phyloP scores from a whole-genome alignment of 2,797 vertebrate species.

The Oryzias dopingdopingensis region DNA sequence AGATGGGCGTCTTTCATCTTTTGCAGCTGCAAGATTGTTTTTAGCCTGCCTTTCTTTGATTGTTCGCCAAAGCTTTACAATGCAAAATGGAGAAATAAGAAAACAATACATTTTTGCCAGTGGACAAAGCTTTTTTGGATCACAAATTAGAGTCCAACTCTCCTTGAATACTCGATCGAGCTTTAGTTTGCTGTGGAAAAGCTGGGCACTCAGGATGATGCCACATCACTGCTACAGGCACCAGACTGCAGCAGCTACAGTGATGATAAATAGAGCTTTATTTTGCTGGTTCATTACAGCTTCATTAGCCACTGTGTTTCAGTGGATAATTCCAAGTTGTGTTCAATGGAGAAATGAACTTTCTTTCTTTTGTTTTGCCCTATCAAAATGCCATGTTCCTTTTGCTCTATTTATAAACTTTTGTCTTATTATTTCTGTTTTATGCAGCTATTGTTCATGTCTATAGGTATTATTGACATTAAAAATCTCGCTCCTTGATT shows the following conservation, averaged over 20 bases:
- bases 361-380: slow-evolving; percentile 15
- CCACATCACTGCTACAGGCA: slow-evolving; percentile 36
- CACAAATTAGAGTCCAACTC: slow-evolving; percentile 39
- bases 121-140: slow-evolving; percentile 19
- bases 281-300: slow-evolving; percentile 43
- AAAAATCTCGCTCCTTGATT: neutral
- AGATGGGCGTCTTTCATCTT: neutral
- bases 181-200: slow-evolving; percentile 20
- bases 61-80: slow-evolving; percentile 25
- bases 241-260: slow-evolving; percentile 23
- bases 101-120: slow-evolving; percentile 14
- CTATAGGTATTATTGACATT: slow-evolving; percentile 2
- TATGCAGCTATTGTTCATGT: slow-evolving; percentile 16
- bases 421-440: slow-evolving; percentile 40
- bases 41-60: slow-evolving; percentile 2
- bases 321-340: slow-evolving; percentile 34
- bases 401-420: slow-evolving; percentile 23
- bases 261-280: slow-evolving; percentile 41
- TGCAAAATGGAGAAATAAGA: slow-evolving; percentile 22
- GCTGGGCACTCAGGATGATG: slow-evolving; percentile 25
- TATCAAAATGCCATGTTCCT: slow-evolving; percentile 27
- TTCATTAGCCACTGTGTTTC: slow-evolving; percentile 47
- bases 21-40: neutral
- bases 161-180: slow-evolving; percentile 22
- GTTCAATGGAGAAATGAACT: slow-evolving; percentile 41